These are phyloP conservation scores for Oophaga sylvatica DNA, from an alignment of 2,797 vertebrate genomes.

Conservation along the genomic window DNA sequence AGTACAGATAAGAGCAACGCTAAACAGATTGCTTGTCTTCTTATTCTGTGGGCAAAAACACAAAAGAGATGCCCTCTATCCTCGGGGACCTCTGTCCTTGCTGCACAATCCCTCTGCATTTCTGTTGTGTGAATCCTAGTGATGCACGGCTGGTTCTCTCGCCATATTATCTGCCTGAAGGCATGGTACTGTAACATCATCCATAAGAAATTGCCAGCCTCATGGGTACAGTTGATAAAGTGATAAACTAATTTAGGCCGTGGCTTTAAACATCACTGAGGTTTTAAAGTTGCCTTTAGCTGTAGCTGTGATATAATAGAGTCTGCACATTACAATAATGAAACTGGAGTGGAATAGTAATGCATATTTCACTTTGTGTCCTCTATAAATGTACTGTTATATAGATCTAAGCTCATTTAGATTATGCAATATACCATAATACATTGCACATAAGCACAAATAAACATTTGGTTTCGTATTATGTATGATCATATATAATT, in stretches of 20 bases:
- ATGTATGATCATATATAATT: not conserved
- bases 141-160: not conserved
- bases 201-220: constrained; percentile 33
- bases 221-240: constrained; percentile 51
- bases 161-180: constrained; percentile 14
- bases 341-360: constrained; percentile 34
- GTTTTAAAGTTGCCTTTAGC: constrained; percentile 52
- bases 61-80: not conserved
- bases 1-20: constrained; percentile 19
- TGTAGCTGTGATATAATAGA: constrained; percentile 33
- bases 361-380: constrained; percentile 21
- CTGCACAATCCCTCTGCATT: constrained; percentile 19
- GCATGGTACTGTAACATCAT: constrained; percentile 22
- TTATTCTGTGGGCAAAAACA: constrained; percentile 1
- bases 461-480: not conserved
- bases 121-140: constrained; percentile 5
- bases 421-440: constrained; percentile 9
- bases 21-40: constrained; percentile 51
- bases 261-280: constrained; percentile 46
- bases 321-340: constrained; percentile 48
- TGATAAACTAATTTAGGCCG: constrained; percentile 53
- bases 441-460: not conserved
- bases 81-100: constrained; percentile 20
- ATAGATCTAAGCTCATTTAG: constrained; percentile 19
- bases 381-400: constrained; percentile 37